Conservation (phyloP, 2,113 vertebrate species). For the Gymnarchus niloticus region DNA sequence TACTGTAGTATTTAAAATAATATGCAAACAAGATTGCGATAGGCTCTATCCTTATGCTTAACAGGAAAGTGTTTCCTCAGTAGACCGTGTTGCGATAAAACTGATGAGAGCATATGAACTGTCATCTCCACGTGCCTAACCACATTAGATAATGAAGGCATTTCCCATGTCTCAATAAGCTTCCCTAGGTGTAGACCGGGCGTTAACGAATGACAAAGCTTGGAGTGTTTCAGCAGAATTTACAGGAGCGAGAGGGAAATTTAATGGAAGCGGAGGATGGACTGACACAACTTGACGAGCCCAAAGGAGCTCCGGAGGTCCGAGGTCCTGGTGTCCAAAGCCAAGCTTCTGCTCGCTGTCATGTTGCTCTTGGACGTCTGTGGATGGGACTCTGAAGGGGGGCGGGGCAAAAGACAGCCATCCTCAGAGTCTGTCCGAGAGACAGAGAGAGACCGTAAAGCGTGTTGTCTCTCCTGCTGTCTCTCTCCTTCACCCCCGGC, state of each 20-base stretch:
- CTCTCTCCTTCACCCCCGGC: background rate
- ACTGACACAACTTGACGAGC: background rate
- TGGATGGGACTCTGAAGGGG: background rate
- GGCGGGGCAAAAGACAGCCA: background rate
- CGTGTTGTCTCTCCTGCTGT: background rate
- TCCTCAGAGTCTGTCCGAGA: no score
- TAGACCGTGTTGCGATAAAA: constrained; percentile 10
- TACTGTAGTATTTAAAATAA: constrained; percentile 10
- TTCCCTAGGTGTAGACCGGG: background rate
- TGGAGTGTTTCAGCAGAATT: background rate
- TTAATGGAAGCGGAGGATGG: background rate
- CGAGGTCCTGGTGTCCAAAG: background rate
- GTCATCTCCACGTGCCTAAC: constrained; percentile 20
- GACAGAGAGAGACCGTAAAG: no score
- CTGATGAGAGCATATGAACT: constrained; percentile 6
- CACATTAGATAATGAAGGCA: constrained; percentile 29
- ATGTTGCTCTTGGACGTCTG: background rate
- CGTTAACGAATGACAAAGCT: constrained; percentile 6
- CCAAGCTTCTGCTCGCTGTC: background rate
- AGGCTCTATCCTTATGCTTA: background rate
- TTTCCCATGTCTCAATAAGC: background rate
- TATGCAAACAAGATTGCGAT: background rate
- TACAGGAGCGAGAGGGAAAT: background rate
- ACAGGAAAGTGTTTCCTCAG: constrained; percentile 2
- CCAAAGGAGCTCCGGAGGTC: background rate